These are phyloP conservation scores for Echinometra lucunter DNA, from an alignment of 53 echinoderm and acorn worm genomes.

Conservation along the genomic window DNA sequence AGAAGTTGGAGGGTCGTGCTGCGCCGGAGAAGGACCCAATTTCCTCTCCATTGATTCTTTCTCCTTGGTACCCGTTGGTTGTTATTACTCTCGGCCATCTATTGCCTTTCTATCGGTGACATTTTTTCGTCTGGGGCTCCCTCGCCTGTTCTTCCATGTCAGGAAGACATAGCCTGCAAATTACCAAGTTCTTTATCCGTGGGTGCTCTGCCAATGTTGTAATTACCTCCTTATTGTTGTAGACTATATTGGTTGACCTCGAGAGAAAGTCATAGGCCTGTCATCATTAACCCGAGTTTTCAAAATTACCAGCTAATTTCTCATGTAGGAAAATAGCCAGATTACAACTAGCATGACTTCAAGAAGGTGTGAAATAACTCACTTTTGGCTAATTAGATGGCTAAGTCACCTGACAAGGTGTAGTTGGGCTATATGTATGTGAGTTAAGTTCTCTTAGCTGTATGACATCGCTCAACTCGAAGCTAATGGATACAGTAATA, in stretches of 20 bases:
- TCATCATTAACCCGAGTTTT: too few relatives aligned
- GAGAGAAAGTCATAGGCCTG: not conserved
- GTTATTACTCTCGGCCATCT: constrained; percentile 28
- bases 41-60: constrained; percentile 59
- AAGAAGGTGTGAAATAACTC: too few relatives aligned
- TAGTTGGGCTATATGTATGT: too few relatives aligned
- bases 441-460: too few relatives aligned
- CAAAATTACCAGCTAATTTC: too few relatives aligned
- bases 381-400: too few relatives aligned
- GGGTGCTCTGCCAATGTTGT: not conserved
- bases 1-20: not conserved
- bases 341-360: too few relatives aligned
- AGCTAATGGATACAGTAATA: too few relatives aligned
- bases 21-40: constrained; percentile 54
- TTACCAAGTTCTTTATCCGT: not conserved
- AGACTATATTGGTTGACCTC: constrained; percentile 14
- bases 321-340: too few relatives aligned
- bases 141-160: not conserved
- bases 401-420: too few relatives aligned
- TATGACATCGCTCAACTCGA: too few relatives aligned
- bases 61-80: constrained; percentile 26
- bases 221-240: constrained; percentile 34
- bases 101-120: not conserved
- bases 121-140: constrained; percentile 1
- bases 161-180: constrained; percentile 7